Evolutionary conservation across 2,888 invertebrate species (phyloP), one percentile per base, ranked within the genome.

Genomic region (Petrolisthes manimaculis): DNA sequence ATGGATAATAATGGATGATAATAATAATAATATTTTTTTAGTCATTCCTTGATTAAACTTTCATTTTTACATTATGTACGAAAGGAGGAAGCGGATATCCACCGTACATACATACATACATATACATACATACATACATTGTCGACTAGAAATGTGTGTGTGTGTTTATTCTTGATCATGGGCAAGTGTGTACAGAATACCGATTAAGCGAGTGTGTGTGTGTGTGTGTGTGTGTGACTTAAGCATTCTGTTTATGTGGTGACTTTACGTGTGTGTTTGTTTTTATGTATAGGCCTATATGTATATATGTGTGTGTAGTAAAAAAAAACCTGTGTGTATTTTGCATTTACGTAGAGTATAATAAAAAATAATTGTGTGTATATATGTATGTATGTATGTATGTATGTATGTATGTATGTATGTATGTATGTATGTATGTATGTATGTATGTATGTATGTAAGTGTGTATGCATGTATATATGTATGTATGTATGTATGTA

Each of bases 181-280:
- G 12, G 74, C 21, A 21, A 18, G 74, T 74, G 74, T 74, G 74
- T 74, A 21, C n/a, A 21, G 12, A 21, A 18, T 12, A 18, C 18
- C n/a, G 74, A 18, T 12, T 74, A 21, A 18, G 74, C n/a, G 74
- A 18, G 4, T 74, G 74, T 74, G 74, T 74, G 74, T 74, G 74
- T 74, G 74, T 74, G 74, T 74, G 74, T 74, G 74, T n/a, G 21
- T 74, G 74, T 24, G 18, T 74, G 12, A 8, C 4, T 2, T 9
- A 74, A 21, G 74, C 12, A n/a, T n/a, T 74, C 8, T 8, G 8
- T 8, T 1, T 74, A 8, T 21, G 74, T 55, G 8, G 21, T 83
- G 14, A 67, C 18, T 83, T n/a, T 69, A 51, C 51, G 14, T 83
- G 18, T 83, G 56, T 83, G 12, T 83, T 21, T 83, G 5, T 83